Evolutionary conservation across 2,113 vertebrate genomes (phyloP).

Genomic region (Larimichthys crocea): DNA sequence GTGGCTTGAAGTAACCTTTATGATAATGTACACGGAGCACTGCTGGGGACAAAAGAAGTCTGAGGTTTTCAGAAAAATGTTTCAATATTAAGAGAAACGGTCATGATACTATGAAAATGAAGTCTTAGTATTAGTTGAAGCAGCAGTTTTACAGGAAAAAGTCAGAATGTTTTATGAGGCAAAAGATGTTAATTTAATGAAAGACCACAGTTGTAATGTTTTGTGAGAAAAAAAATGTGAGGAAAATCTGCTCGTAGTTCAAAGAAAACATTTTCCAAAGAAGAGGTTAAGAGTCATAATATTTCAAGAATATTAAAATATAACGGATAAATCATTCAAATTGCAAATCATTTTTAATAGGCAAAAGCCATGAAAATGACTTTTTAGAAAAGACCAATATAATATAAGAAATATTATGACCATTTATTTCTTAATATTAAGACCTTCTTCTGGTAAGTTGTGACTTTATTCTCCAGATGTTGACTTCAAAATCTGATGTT

Average conservation of each 20-base stretch:
- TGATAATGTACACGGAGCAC: not conserved
- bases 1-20: conserved; percentile 47
- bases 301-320: not conserved
- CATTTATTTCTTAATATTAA: not conserved
- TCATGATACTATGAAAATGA: not conserved
- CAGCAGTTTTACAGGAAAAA: not conserved
- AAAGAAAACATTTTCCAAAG: not conserved
- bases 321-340: not conserved
- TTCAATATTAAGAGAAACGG: not conserved
- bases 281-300: not conserved
- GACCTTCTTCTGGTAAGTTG: not conserved
- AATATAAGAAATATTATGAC: no score
- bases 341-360: not conserved
- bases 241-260: no score
- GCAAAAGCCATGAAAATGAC: no score
- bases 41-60: not conserved
- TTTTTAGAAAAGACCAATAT: no score
- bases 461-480: not conserved
- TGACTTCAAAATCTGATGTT: not conserved
- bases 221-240: not conserved
- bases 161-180: not conserved
- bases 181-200: not conserved
- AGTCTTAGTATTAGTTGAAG: not conserved
- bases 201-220: not conserved
- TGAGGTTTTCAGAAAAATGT: not conserved